Base-by-base conservation (phyloP, 2,888 invertebrate genomes). In the Polia nebulosa region DNA sequence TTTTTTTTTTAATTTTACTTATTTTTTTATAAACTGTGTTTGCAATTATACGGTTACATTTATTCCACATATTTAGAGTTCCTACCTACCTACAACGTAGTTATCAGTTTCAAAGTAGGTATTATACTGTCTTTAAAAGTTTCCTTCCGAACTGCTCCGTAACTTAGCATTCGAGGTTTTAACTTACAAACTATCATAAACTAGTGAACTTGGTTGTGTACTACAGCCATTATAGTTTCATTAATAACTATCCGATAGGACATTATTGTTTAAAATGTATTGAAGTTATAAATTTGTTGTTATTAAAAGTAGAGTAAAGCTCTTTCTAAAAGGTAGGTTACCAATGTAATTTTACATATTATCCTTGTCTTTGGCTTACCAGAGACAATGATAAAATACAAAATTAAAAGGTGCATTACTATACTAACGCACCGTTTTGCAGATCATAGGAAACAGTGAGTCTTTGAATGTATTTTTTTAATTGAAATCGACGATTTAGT, bases 171-270 rank as follows among this genome's bases (percentile, higher is more conserved):
- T 76, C 36, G 64, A 39, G 39, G 52, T 61, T 49, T 53, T 44
- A 34, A 68, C 29, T 62, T 57, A 39, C 64, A 52, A 76, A 76
- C 62, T 67, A 72, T 60, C 68, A 45, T 72, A 80, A 78, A 72
- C 78, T 61, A 36, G 6, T 17, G 51, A 53, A 41, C 55, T 59
- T 32, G 25, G 56, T 52, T 25, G 17, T 36, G 39, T 67, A 75
- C 60, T 62, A 53, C 41, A 51, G n/a, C 41, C 45, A 60, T 76
- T 79, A 72, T n/a, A 58, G 44, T 53, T 59, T 22, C 44, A 53
- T 47, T 49, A 76, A 76, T 45, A 47, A 67, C 22, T 63, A 58
- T 53, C 59, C 32, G 47, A 47, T 58, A 60, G 49, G 51, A 27
- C n/a, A 58, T 64, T 58, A 55, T 36, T 36, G 45, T 63, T 62